Evolutionary conservation across 2,888 invertebrate genomes (phyloP).

Genomic region (Lasius platythorax): DNA sequence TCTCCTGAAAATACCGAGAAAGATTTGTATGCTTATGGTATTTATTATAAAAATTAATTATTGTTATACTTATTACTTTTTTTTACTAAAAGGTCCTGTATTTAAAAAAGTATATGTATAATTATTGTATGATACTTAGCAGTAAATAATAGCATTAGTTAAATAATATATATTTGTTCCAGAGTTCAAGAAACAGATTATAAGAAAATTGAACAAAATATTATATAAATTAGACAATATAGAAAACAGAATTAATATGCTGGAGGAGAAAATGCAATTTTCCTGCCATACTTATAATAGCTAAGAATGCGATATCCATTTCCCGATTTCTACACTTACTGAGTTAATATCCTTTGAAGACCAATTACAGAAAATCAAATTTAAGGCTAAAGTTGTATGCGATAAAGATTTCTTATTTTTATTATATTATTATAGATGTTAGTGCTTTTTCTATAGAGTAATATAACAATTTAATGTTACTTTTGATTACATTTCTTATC

Average conservation of each 20-base stretch:
- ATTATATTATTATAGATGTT: background rate
- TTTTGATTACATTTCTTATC: background rate
- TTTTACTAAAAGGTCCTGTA: background rate
- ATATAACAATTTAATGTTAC: background rate
- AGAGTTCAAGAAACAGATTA: background rate
- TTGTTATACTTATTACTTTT: background rate
- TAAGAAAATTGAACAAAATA: background rate
- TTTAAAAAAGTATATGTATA: background rate
- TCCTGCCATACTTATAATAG: background rate
- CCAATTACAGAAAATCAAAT: background rate
- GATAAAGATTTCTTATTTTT: background rate
- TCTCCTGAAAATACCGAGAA: background rate
- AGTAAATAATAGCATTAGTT: background rate
- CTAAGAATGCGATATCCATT: background rate
- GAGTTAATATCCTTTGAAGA: background rate
- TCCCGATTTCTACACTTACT: constrained; percentile 14
- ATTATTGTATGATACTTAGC: background rate
- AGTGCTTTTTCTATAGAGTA: background rate
- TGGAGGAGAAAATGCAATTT: background rate
- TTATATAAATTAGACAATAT: background rate
- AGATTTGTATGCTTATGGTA: background rate
- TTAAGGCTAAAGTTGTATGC: background rate
- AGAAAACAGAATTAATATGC: background rate
- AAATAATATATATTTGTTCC: background rate
- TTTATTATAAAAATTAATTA: background rate